phyloP scores from a whole-genome alignment of 2,888 invertebrate species.

The Drosophila quasianomalipes region DNA sequence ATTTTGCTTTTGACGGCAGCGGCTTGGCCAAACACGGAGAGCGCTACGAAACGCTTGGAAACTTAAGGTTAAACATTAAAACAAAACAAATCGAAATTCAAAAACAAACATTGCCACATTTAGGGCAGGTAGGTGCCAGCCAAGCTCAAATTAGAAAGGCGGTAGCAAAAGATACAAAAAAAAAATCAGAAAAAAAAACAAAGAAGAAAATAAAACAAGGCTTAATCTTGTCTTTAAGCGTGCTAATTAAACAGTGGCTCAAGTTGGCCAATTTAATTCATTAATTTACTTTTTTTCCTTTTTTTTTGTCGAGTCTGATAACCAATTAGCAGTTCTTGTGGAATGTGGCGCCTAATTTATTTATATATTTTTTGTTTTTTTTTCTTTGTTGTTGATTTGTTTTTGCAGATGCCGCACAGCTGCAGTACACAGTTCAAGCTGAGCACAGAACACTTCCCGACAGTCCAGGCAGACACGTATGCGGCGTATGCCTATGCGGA shows the following conservation, averaged over 20 bases:
- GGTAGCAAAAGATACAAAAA: slow-evolving; percentile 17
- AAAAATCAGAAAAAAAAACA: background rate
- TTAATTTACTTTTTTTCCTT: slow-evolving; percentile 52
- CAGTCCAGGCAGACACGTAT: slow-evolving; percentile 73
- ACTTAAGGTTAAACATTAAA: slow-evolving; percentile 62
- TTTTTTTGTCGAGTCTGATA: slow-evolving; percentile 42
- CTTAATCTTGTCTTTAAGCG: slow-evolving; percentile 14
- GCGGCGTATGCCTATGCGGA: slow-evolving; percentile 86
- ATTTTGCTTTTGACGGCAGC: slow-evolving; percentile 63
- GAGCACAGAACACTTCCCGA: slow-evolving; percentile 62
- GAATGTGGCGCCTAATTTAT: slow-evolving; percentile 24
- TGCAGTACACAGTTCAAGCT: slow-evolving; percentile 59
- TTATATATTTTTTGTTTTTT: background rate
- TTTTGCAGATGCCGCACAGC: slow-evolving; percentile 73
- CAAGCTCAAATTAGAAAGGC: slow-evolving; percentile 71
- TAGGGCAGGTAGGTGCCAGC: slow-evolving; percentile 68
- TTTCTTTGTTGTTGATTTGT: background rate
- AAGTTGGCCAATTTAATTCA: slow-evolving; percentile 35
- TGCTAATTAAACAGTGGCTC: slow-evolving; percentile 52
- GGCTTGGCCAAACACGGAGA: slow-evolving; percentile 43
- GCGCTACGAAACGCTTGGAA: slow-evolving; percentile 41
- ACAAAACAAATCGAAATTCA: slow-evolving; percentile 28
- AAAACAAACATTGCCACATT: slow-evolving; percentile 40
- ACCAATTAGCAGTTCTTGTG: slow-evolving; percentile 35
- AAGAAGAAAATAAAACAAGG: slow-evolving; percentile 5